These are phyloP conservation scores for Lobophora halterata DNA, from an alignment of 2,888 invertebrate species.

Conservation along the genomic window DNA sequence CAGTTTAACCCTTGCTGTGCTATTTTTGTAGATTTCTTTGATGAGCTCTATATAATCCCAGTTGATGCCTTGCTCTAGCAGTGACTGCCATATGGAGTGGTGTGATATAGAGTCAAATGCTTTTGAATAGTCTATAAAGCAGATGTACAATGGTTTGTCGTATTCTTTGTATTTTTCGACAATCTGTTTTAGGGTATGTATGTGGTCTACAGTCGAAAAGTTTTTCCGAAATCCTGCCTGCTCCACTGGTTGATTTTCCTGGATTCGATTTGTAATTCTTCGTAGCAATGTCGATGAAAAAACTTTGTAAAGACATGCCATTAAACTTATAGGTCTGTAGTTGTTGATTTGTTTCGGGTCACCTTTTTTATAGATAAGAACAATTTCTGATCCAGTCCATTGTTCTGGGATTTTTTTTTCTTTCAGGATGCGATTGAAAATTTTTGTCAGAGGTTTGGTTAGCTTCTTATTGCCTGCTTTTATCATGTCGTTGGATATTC, in stretches of 20 bases:
- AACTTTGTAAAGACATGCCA: not conserved
- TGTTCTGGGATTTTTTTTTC: not conserved
- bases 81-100: slow-evolving; percentile 1
- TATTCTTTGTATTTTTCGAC: slow-evolving; percentile 7
- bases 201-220: slow-evolving; percentile 6
- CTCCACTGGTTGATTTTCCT: not conserved
- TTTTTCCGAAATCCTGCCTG: slow-evolving; percentile 11
- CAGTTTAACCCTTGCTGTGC: slow-evolving; percentile 5
- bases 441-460: not conserved
- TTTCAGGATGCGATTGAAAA: not conserved
- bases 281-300: not conserved
- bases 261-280: not conserved
- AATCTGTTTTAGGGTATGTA: not conserved
- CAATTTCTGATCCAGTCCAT: slow-evolving; percentile 1
- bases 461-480: not conserved
- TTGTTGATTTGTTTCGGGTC: slow-evolving; percentile 2
- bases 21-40: slow-evolving; percentile 3
- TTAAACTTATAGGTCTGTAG: slow-evolving; percentile 6
- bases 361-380: slow-evolving; percentile 3
- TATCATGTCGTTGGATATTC: slow-evolving; percentile 1
- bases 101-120: slow-evolving; percentile 11
- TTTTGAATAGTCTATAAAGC: slow-evolving; percentile 9
- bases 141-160: slow-evolving; percentile 6
- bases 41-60: not conserved
- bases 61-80: not conserved